Base-by-base conservation (phyloP, 2,797 vertebrate genomes). In the Myotis findleyi region DNA sequence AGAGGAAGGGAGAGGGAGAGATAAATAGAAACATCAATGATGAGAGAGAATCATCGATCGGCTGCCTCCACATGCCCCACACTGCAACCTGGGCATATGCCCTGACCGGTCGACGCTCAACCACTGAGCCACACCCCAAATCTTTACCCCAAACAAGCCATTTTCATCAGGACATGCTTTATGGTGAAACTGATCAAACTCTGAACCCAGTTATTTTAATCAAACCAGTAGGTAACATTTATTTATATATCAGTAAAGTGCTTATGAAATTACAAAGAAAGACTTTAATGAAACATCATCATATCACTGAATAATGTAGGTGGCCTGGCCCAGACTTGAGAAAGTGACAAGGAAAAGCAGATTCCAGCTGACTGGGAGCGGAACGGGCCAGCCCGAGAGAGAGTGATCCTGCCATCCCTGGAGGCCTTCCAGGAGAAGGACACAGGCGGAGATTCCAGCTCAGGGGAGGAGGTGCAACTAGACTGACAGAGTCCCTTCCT, bases 191-290 rank as follows among this genome's bases (percentile, higher is more conserved):
- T 16, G 18, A 73, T 33, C 57, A 47, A 69, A 92, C 51, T 62
- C 59, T 47, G 53, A 76, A 69, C 36, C 59, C 38, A 87, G 68
- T 87, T 84, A 76, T 76, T 93, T 84, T 49, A 68, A 86, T 93
- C 53, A 89, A 84, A 80, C 23, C 36, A 73, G 30, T 66, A 55
- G 59, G 30, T 80, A 38, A 49, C 33, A 75, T 53, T 83, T 80
- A 49, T 91, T 86, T 94, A n/a, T 81, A 30, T 33, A 57, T 25
- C 55, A 51, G 68, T 77, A 41, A 82, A 79, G 73, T 77, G 27
- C 80, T 66, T 30, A 30, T 23, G 38, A 38, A n/a, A 57, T 89
- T 68, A 64, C 41, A 64, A 36, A n/a, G 49, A 79, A 89, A 79
- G 49, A 84, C 18, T 80, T 89, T 53, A 76, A 51, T 73, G 66